phyloP scores from a whole-genome alignment of 2,888 invertebrate genomes.

The Nomada fucata region DNA sequence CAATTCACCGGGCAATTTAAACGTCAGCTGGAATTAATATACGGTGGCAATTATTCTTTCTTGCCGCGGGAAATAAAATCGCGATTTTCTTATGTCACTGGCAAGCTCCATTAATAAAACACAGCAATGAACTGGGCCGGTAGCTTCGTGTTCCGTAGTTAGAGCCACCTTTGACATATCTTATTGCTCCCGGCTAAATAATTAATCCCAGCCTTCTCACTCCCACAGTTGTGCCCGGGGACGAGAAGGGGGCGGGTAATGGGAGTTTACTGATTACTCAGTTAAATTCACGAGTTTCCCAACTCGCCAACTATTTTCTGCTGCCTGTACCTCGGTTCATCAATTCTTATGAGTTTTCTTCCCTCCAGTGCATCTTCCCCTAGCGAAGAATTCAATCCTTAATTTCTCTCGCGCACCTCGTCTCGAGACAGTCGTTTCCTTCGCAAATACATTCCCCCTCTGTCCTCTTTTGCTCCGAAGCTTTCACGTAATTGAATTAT shows the following conservation, averaged over 20 bases:
- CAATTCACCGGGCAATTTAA: constrained; percentile 41
- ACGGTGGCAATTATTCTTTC: constrained; percentile 54
- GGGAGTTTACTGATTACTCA: constrained; percentile 68
- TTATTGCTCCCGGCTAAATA: constrained; percentile 63
- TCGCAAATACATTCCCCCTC: constrained; percentile 2
- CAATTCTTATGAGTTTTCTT: constrained; percentile 65
- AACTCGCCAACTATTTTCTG: constrained; percentile 55
- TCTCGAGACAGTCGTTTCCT: constrained; percentile 19
- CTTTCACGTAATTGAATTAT: constrained; percentile 7
- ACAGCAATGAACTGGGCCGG: constrained; percentile 32
- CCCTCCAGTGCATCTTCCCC: background rate
- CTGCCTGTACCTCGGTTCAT: constrained; percentile 50
- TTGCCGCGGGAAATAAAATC: constrained; percentile 45
- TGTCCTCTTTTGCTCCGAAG: background rate
- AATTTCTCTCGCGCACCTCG: constrained; percentile 31
- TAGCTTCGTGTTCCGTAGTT: constrained; percentile 41
- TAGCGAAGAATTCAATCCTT: constrained; percentile 37
- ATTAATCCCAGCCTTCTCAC: constrained; percentile 47
- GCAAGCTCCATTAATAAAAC: constrained; percentile 58
- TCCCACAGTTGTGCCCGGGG: background rate
- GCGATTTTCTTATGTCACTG: constrained; percentile 54
- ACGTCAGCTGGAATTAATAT: constrained; percentile 41
- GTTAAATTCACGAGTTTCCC: constrained; percentile 66
- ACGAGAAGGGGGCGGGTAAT: constrained; percentile 42
- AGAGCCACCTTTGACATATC: constrained; percentile 61